Percentiles rank a stretch among this genome's conserved stretches.
phyloP scores from a whole-genome alignment of 2,797 vertebrate species.

The Acrocephalus scirpaceus region DNA sequence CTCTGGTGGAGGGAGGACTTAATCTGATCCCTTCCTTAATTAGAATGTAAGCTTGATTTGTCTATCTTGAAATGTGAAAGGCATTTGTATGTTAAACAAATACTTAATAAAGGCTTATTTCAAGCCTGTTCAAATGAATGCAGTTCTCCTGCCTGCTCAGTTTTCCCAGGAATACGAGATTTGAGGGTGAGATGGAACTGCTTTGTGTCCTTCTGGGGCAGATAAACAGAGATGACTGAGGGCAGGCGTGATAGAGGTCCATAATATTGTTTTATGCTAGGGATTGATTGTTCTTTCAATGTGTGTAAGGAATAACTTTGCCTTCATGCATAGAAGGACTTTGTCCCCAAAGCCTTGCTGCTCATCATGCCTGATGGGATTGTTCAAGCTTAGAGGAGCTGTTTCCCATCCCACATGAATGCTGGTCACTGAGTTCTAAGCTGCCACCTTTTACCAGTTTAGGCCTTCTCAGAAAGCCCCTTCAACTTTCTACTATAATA shows the following conservation, averaged over 20 bases:
- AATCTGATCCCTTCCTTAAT: slow-evolving; percentile 26
- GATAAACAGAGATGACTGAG: not conserved
- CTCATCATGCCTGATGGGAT: not conserved
- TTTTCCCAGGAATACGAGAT: slow-evolving; percentile 4
- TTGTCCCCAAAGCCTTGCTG: not conserved
- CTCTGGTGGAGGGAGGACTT: not conserved
- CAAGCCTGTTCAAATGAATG: not conserved
- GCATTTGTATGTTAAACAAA: slow-evolving; percentile 26
- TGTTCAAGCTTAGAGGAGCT: not conserved
- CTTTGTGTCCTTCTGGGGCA: not conserved
- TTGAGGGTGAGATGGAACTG: not conserved
- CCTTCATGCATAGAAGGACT: not conserved
- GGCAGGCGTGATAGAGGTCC: not conserved
- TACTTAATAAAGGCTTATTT: slow-evolving; percentile 4
- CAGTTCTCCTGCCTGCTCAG: not conserved
- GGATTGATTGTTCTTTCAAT: not conserved
- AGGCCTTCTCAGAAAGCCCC: not conserved
- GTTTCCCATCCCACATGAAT: not conserved
- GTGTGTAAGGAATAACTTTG: not conserved
- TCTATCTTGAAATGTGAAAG: not conserved
- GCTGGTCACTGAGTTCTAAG: not conserved
- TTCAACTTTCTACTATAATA: not conserved
- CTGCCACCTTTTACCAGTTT: not conserved
- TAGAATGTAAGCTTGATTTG: not conserved
- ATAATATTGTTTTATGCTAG: not conserved